Evolutionary conservation across 2,888 invertebrate genomes (phyloP).

Genomic region (Caenorhabditis angaria): DNA sequence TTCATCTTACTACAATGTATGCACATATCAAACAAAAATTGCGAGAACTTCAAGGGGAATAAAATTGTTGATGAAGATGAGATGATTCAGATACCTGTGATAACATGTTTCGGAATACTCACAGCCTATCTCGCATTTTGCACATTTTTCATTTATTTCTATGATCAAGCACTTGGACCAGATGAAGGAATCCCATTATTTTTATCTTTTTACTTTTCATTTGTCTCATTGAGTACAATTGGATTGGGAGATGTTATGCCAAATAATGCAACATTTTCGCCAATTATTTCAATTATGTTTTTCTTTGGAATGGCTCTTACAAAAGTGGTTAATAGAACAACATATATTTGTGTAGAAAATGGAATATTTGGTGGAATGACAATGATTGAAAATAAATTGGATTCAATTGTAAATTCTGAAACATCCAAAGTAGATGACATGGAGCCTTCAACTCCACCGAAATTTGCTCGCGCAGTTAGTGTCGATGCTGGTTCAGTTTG

Average conservation of each 20-base stretch:
- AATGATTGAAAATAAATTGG: conserved; percentile 35
- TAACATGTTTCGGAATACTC: conserved; percentile 23
- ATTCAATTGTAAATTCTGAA: conserved; percentile 18
- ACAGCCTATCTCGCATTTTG: conserved; percentile 31
- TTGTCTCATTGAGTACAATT: conserved; percentile 56
- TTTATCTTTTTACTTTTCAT: conserved; percentile 55
- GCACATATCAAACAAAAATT: conserved; percentile 44
- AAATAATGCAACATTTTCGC: conserved; percentile 53
- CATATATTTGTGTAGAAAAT: conserved; percentile 56
- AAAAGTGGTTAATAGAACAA: conserved; percentile 58
- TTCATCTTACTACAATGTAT: conserved; percentile 52
- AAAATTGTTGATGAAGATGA: conserved; percentile 33
- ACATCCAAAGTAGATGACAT: conserved; percentile 10
- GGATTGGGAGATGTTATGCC: conserved; percentile 64
- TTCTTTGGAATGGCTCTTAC: conserved; percentile 60
- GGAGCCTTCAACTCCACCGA: conserved; percentile 13
- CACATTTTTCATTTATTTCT: conserved; percentile 45
- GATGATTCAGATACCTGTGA: conserved; percentile 35
- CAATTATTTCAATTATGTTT: conserved; percentile 52
- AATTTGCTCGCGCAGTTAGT: conserved; percentile 22
- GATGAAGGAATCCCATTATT: conserved; percentile 45
- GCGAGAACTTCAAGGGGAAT: conserved; percentile 34
- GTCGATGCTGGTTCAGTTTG: conserved; percentile 23
- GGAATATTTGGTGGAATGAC: conserved; percentile 52
- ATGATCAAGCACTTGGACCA: conserved; percentile 42